Base-by-base conservation (phyloP, 2,113 vertebrate species). In the Cinclus mexicanus region DNA sequence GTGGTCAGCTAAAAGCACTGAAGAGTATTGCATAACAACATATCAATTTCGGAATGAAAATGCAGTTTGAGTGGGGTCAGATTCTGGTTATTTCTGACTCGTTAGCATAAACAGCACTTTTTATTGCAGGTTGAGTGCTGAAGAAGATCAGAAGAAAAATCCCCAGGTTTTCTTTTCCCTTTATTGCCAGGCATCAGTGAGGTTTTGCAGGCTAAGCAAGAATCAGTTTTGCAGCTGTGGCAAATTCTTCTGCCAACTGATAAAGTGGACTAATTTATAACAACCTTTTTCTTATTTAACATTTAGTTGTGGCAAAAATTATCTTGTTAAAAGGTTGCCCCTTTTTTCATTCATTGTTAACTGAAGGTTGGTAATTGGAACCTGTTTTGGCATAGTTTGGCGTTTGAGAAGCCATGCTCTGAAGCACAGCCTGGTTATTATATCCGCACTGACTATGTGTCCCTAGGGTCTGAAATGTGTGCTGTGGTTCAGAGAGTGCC, bases 41-140 rank as follows among this genome's bases (percentile, higher is more conserved):
- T 46, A 55, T 19, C 76, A 70, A 67, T 93, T 83, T 81, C 42
- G 76, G 64, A 78, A 83, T 70, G 88, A 60, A 92, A 83, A 56
- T 56, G 56, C 0, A 3, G 59, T 63, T 86, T 77, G 78, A 90
- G 74, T 68, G 52, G 49, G 83, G 82, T 94, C 93, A 81, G 59
- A 83, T 90, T 70, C 64, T 94, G 90, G 71, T 93, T 93, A 76
- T 93, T 95, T 95, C 89, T 94, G 77, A 79, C 33, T 79, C n/a
- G 50, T 0, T 57, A 82, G 81, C 70, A 87, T 94, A 87, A 95
- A 70, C 1, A 24, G 55, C 87, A 47, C 39, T 86, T 94, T 57
- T 80, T 81, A 88, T 83, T 90, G 84, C 75, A 75, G 47, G 46
- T 59, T 13, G 71, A 94, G n/a, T 11, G 7, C 68, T 68, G 79